These are phyloP conservation scores for Polyergus mexicanus DNA, from an alignment of 1,140 invertebrate species.

Conservation along the genomic window DNA sequence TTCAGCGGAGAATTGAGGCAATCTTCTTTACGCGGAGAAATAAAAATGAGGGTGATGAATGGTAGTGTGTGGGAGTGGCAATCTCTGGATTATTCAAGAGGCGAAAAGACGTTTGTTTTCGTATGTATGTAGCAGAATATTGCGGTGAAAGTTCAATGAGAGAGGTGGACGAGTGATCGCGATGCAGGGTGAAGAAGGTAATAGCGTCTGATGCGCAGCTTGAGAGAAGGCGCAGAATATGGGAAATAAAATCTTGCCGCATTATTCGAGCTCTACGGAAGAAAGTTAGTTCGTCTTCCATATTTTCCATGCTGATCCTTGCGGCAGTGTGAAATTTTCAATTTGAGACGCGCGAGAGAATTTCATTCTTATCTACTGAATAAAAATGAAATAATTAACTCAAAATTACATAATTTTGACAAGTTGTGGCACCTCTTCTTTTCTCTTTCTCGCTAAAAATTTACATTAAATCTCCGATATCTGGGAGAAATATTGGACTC, in stretches of 20 bases:
- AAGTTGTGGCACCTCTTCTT: background rate
- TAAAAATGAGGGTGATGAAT: background rate
- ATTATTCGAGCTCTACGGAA: background rate
- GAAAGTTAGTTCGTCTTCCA: background rate
- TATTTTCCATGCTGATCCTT: background rate
- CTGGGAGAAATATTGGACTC: background rate
- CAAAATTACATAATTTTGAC: background rate
- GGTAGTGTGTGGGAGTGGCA: conserved; percentile 1
- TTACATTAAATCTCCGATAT: background rate
- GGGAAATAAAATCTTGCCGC: background rate
- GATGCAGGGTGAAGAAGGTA: conserved; percentile 20
- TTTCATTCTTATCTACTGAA: background rate
- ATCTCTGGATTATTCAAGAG: conserved; percentile 34
- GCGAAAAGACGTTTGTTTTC: conserved; percentile 16
- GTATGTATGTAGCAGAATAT: background rate
- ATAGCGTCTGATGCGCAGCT: background rate
- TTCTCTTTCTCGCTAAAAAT: background rate
- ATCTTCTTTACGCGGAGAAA: background rate
- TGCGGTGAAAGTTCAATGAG: conserved; percentile 30
- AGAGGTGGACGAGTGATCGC: conserved; percentile 24
- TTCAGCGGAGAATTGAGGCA: background rate
- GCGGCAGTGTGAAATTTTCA: background rate
- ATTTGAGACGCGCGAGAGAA: background rate
- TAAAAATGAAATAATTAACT: background rate
- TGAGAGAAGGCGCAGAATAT: background rate